Percentiles rank a stretch among this genome's conserved stretches.
These are phyloP conservation scores for Neodiprion virginianus DNA, from an alignment of 1,140 invertebrate genomes.

Conservation along the genomic window DNA sequence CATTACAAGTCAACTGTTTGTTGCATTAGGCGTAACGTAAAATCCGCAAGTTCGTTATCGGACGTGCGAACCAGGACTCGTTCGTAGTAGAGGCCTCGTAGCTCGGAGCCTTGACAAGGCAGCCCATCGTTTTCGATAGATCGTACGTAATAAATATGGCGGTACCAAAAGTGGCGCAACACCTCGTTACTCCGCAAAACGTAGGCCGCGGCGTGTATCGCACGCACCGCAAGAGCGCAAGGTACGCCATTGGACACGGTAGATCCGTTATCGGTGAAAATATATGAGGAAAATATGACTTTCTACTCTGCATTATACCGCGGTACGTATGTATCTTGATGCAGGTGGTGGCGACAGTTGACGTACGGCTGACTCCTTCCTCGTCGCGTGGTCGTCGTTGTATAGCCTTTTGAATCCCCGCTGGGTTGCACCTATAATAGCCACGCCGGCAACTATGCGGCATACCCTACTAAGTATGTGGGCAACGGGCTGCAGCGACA, in stretches of 20 bases:
- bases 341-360: no score
- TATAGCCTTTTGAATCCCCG: neutral
- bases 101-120: neutral
- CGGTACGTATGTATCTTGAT: no score
- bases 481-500: no score
- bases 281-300: constrained; percentile 1
- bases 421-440: no score
- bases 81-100: neutral
- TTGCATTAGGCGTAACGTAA: neutral
- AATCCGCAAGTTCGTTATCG: neutral
- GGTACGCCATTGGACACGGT: neutral
- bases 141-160: neutral
- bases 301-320: neutral
- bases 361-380: neutral
- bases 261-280: neutral
- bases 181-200: constrained; percentile 1
- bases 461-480: no score
- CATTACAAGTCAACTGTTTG: no score
- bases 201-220: neutral
- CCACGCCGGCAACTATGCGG: no score
- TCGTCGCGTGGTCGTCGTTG: neutral
- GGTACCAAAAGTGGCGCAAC: constrained; percentile 6
- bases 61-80: neutral
- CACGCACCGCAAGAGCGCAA: neutral
- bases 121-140: neutral